Evolutionary conservation across 2,113 vertebrate species (phyloP).

Genomic region (Sebastes schlegelii): DNA sequence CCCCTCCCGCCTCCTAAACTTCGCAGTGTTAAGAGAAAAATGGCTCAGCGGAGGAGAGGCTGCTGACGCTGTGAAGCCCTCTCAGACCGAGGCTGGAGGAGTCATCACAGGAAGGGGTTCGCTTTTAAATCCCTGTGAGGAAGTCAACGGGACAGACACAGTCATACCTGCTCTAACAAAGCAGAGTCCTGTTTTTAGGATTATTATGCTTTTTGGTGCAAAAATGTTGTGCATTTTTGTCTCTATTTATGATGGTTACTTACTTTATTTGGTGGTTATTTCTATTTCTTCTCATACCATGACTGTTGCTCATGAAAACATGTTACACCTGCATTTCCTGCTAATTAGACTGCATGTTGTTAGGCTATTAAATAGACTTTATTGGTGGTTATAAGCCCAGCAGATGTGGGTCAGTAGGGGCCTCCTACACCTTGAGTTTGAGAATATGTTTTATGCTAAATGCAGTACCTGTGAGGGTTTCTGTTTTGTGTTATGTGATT

Average conservation of each 20-base stretch:
- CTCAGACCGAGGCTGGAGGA: constrained; percentile 37
- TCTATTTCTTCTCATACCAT: too few relatives aligned
- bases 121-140: constrained; percentile 56
- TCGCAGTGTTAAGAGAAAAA: constrained; percentile 76
- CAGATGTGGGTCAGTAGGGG: too few relatives aligned
- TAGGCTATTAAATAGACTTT: too few relatives aligned
- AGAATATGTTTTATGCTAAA: too few relatives aligned
- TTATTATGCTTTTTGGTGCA: not conserved
- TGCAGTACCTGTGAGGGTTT: too few relatives aligned
- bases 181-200: not conserved
- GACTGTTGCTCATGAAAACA: too few relatives aligned
- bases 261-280: too few relatives aligned
- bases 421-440: too few relatives aligned
- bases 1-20: constrained; percentile 41
- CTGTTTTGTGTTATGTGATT: too few relatives aligned
- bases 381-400: too few relatives aligned
- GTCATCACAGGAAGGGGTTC: constrained; percentile 56
- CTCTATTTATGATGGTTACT: not conserved
- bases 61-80: constrained; percentile 73
- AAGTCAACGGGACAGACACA: constrained; percentile 14
- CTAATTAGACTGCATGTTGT: too few relatives aligned
- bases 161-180: constrained; percentile 26
- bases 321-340: too few relatives aligned
- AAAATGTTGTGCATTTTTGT: not conserved
- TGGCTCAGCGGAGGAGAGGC: constrained; percentile 68